Evolutionary conservation across 2,113 vertebrate genomes (phyloP), one percentile per base, ranked within the genome.

Genomic region (Chloroceryle aenea): DNA sequence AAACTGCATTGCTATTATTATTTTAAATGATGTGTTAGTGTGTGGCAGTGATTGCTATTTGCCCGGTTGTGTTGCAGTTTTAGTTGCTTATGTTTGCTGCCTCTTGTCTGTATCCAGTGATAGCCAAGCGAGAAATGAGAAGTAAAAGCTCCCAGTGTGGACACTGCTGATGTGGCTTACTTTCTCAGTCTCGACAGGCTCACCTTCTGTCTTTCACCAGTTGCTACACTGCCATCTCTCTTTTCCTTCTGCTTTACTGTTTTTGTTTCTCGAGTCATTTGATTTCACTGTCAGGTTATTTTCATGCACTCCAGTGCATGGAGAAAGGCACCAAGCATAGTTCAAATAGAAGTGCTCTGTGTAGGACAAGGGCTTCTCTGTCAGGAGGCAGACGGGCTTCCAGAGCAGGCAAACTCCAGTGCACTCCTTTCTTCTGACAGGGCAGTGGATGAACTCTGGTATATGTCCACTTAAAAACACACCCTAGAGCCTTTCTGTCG

Each of bases 201-300:
- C 36, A 3, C 3, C 0, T 25, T 34, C 26, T 38, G 12, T 40
- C 72, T 58, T 16, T 27, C 22, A 6, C 42, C 3, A 4, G 12
- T 53, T 47, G 23, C 71, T 56, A 14, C 11, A 2, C 9, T 32
- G 29, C 29, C 47, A 8, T 22, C 32, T 23, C 23, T 59, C 34
- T 75, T 45, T n/a, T 21, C 32, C 23, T 66, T 61, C 30, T 48
- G 23, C 21, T 42, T 74, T 20, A 10, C 27, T 16, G 3, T 7
- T 62, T 43, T 52, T 72, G 26, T 53, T 58, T 32, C 21, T 77
- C 50, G 8, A 38, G 48, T 32, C 7, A 23, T 38, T 40, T 38
- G 19, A 17, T 62, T 67, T 87, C 30, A 16, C 64, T 4, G 7
- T 40, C 8, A 26, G 7, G 8, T 55, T 55, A 14, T 53, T 83